These are phyloP conservation scores for Chelonoidis abingdonii DNA, from an alignment of 2,113 vertebrate species.

Conservation along the genomic window DNA sequence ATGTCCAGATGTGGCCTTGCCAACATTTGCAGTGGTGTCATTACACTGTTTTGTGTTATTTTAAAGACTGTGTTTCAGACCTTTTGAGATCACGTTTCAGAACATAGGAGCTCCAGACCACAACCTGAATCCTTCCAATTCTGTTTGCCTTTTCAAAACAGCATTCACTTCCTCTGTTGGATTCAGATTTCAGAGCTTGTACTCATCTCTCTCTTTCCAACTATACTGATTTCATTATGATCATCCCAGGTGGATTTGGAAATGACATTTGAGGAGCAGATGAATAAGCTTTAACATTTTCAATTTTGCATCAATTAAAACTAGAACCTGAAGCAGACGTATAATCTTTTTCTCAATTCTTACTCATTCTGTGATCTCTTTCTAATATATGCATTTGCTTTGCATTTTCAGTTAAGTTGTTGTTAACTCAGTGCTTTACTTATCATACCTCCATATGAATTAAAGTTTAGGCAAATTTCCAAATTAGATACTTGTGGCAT, in stretches of 20 bases:
- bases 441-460: conserved; percentile 4
- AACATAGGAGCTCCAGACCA: not conserved
- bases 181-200: conserved; percentile 7
- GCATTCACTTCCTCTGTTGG: not conserved
- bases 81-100: not conserved
- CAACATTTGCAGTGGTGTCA: not conserved
- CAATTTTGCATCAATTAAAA: not conserved
- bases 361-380: not conserved
- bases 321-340: not conserved
- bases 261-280: conserved; percentile 33
- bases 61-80: not conserved
- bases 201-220: not conserved
- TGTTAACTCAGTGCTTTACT: not conserved
- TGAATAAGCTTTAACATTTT: conserved; percentile 42
- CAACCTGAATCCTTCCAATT: not conserved
- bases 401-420: not conserved
- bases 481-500: not conserved
- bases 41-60: not conserved
- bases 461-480: not conserved
- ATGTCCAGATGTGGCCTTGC: not conserved
- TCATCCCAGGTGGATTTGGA: conserved; percentile 30
- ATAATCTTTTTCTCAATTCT: not conserved
- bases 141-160: not conserved
- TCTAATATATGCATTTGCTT: not conserved
- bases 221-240: conserved; percentile 6